Conservation (phyloP, 2,113 vertebrate genomes). For the Phainopepla nitens region DNA sequence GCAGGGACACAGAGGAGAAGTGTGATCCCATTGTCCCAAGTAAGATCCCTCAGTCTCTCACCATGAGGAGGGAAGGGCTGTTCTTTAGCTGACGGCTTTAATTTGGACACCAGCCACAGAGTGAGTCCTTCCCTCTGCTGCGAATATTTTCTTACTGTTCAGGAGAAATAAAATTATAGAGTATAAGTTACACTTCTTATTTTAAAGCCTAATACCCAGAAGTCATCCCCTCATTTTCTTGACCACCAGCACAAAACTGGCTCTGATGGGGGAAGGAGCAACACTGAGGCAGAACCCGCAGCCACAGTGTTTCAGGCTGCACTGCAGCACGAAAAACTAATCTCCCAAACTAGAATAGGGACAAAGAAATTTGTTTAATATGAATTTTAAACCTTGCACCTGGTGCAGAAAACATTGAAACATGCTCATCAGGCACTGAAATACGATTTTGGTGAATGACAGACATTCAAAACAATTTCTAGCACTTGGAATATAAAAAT, state of each 20-base stretch:
- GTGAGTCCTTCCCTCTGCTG: neutral
- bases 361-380: neutral
- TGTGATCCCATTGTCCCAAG: rapidly evolving
- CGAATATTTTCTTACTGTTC: neutral
- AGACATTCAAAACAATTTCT: neutral
- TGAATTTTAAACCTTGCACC: neutral
- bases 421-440: neutral
- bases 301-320: neutral
- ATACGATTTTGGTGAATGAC: neutral
- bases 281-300: neutral
- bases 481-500: neutral
- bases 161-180: neutral
- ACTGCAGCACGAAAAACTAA: rapidly evolving
- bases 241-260: neutral
- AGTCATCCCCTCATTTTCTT: neutral
- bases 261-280: neutral
- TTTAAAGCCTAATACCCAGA: neutral
- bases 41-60: neutral
- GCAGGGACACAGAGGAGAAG: neutral
- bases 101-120: neutral
- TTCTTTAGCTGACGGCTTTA: neutral
- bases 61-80: neutral
- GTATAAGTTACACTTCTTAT: neutral
- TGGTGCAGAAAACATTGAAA: neutral
- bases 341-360: neutral